A percentile compares a stretch with the other conserved stretches of the same genome.
phyloP scores from a whole-genome alignment of 2,797 vertebrate species.

The Rhinichthys osculus region DNA sequence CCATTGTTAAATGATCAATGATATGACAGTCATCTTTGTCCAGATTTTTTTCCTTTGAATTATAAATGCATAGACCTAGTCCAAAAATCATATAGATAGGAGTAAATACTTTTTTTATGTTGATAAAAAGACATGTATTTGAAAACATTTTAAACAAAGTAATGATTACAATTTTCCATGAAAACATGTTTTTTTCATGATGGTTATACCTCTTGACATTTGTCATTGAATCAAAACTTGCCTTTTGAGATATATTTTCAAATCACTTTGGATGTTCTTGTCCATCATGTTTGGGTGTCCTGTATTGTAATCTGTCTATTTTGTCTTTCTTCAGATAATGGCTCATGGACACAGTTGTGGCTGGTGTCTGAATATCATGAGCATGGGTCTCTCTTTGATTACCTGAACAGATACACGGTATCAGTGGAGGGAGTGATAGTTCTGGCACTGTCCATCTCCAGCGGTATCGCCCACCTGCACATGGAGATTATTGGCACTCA shows the following conservation, averaged over 20 bases:
- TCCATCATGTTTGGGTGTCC: neutral
- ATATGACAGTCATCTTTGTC: neutral
- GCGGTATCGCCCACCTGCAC: constrained; percentile 94
- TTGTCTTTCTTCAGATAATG: constrained; percentile 82
- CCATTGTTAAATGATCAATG: neutral
- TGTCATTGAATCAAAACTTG: neutral
- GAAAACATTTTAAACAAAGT: neutral
- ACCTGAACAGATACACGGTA: constrained; percentile 90
- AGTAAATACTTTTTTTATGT: neutral
- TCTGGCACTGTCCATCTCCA: constrained; percentile 87
- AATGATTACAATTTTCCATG: neutral
- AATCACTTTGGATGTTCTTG: neutral
- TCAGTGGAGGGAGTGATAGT: constrained; percentile 85
- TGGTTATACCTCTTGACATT: neutral
- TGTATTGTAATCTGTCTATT: constrained; percentile 9
- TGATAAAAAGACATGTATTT: neutral
- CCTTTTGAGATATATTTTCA: neutral
- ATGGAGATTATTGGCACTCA: constrained; percentile 98
- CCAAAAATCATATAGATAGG: neutral
- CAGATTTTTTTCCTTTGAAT: neutral
- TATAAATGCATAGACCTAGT: neutral
- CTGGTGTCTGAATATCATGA: constrained; percentile 97
- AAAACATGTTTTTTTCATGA: neutral
- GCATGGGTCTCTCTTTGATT: constrained; percentile 93
- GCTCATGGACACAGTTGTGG: constrained; percentile 97